phyloP scores from a whole-genome alignment of 2,113 vertebrate species.

The Hirundichthys speculiger region DNA sequence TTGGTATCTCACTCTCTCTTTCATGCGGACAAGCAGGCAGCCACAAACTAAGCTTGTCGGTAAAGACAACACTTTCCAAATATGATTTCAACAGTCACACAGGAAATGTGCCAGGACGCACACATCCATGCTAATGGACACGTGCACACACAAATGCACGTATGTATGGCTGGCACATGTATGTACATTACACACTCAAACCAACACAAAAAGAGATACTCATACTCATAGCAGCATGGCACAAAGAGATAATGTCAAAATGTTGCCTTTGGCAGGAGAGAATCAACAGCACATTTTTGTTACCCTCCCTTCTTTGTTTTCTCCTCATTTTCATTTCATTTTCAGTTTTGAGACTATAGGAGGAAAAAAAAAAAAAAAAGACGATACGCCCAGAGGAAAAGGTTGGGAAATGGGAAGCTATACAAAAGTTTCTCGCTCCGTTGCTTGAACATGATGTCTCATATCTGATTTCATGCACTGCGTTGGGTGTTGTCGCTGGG shows the following conservation, averaged over 20 bases:
- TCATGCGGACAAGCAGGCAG: conserved; percentile 42
- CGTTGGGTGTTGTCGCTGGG: conserved; percentile 9
- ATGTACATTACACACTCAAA: conserved; percentile 10
- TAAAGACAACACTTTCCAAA: conserved; percentile 61
- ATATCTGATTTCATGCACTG: conserved; percentile 10
- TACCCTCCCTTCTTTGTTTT: not conserved
- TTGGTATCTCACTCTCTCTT: conserved; percentile 36
- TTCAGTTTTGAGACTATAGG: conserved; percentile 47
- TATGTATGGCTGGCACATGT: conserved; percentile 6
- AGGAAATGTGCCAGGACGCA: conserved; percentile 7
- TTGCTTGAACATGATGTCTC: conserved; percentile 24
- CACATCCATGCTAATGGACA: not conserved
- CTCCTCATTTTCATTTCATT: conserved; percentile 53
- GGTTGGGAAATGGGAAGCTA: conserved; percentile 41
- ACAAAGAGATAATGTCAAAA: conserved; percentile 57
- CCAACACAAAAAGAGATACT: conserved; percentile 12
- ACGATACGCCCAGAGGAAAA: conserved; percentile 47
- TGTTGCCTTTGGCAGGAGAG: conserved; percentile 49
- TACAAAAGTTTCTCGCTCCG: conserved; percentile 19
- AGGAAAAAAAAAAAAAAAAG: conserved; percentile 53
- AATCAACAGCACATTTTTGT: conserved; percentile 38
- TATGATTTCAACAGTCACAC: conserved; percentile 23
- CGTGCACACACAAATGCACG: conserved; percentile 1
- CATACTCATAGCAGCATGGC: conserved; percentile 32
- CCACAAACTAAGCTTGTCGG: conserved; percentile 58